Conservation (phyloP, 2,113 vertebrate genomes). For the Cyanoderma ruficeps region DNA sequence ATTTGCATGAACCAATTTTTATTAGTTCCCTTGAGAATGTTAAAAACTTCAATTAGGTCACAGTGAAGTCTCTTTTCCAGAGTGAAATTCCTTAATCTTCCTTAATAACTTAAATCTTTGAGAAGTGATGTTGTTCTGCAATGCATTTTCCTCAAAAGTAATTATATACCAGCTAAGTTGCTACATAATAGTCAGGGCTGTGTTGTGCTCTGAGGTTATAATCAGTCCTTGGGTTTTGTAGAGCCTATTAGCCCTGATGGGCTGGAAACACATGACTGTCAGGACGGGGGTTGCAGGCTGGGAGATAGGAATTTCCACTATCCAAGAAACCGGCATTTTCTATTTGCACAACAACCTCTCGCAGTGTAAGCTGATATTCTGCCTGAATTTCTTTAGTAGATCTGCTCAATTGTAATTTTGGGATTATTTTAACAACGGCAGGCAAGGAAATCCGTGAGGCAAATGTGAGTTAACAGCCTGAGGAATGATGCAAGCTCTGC, state of each 20-base stretch:
- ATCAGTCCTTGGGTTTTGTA: conserved; percentile 23
- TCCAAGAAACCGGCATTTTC: neutral
- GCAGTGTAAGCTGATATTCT: neutral
- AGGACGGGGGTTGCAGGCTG: neutral
- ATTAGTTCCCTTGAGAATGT: conserved; percentile 66
- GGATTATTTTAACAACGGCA: conserved; percentile 20
- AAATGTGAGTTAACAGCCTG: neutral
- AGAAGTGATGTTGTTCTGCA: conserved; percentile 67
- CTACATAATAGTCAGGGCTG: conserved; percentile 45
- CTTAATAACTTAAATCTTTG: conserved; percentile 74
- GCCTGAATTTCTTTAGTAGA: neutral
- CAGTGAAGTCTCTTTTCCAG: conserved; percentile 71
- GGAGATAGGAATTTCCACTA: conserved; percentile 11
- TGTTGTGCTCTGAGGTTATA: conserved; percentile 28
- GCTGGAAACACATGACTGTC: neutral
- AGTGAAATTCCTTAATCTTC: conserved; percentile 73
- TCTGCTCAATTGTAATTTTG: conserved; percentile 2
- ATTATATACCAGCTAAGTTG: conserved; percentile 61
- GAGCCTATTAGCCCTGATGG: conserved; percentile 42
- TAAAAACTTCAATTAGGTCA: conserved; percentile 75
- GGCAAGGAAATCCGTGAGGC: neutral
- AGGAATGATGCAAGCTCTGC: neutral
- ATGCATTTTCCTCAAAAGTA: conserved; percentile 69
- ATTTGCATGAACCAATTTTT: conserved; percentile 73
- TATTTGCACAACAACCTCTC: neutral